A percentile compares a stretch with the other conserved stretches of the same genome.
Evolutionary conservation across 2,113 vertebrate genomes (phyloP).

Genomic region (Symphodus melops): DNA sequence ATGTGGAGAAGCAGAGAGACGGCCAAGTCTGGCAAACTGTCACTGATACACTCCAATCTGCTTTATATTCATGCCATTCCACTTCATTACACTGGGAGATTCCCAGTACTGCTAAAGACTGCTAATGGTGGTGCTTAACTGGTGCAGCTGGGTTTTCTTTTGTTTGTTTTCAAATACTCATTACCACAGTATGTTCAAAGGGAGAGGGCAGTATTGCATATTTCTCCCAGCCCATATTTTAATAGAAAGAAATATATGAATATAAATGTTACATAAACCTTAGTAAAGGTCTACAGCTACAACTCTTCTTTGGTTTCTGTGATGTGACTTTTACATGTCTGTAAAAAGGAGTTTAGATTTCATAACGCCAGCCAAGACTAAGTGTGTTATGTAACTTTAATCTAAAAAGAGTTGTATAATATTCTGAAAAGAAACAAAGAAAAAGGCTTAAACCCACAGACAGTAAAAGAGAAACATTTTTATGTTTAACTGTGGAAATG

Average conservation of each 20-base stretch:
- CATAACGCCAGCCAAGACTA: not conserved
- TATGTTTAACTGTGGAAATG: no score
- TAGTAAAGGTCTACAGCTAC: no score
- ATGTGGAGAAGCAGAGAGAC: not conserved
- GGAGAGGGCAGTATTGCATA: no score
- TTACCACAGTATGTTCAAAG: no score
- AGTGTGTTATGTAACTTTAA: not conserved
- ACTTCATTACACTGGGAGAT: not conserved
- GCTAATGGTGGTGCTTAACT: not conserved
- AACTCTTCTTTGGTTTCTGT: not conserved
- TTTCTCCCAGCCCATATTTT: no score
- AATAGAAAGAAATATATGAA: no score
- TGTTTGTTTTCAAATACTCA: no score
- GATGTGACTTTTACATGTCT: not conserved
- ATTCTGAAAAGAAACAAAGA: not conserved
- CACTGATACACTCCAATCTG: not conserved
- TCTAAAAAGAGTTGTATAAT: not conserved
- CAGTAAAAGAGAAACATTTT: no score
- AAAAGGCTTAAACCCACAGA: not conserved
- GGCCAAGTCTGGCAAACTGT: not conserved
- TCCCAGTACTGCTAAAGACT: not conserved
- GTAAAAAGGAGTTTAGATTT: not conserved
- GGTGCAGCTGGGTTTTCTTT: not conserved
- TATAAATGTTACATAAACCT: no score
- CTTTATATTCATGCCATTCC: not conserved